Evolutionary conservation across 1,140 invertebrate species (phyloP), one percentile per base, ranked within the genome.

Genomic region (Drosophila novamexicana): DNA sequence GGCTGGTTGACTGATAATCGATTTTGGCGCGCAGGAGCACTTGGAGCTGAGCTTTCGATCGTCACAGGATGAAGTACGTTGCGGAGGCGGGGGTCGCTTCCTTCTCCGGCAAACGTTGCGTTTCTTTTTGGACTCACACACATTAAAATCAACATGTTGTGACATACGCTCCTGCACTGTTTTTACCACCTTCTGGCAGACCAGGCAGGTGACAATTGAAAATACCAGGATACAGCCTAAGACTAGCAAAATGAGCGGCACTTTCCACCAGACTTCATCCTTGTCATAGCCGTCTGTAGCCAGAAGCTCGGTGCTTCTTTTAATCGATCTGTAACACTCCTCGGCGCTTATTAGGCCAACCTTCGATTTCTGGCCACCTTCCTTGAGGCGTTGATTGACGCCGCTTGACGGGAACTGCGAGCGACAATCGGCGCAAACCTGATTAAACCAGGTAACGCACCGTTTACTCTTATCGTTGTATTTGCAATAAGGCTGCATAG

Each of bases 261-360:
- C 22, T 39, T 77, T 76, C 79, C 67, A 80, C 37, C 73, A 59
- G 2, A 71, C 22, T 7, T 79, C 78, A 0, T 59, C 56, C 7
- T 1, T 10, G 8, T 18, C 9, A 8, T 1, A 44, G 6, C 39
- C 34, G 9, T 44, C 5, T 1, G 10, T 29, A 7, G 29, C n/a
- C 0, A 3, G 1, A 1, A 37, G 18, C 7, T 14, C 9, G 2
- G 34, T n/a, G 37, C 53, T 77, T 32, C 44, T 49, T 7, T 47
- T 81, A 5, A 82, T 81, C 1, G 58, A 32, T 9, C 10, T 10
- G 18, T 81, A 81, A 9, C 79, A 82, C 12, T 82, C 75, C n/a
- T 64, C 62, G 0, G 70, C 53, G 22, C 56, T 81, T 36, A 81
- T 77, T 1, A 77, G 36, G 7, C 22, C 16, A n/a, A 54, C 34